phyloP scores from a whole-genome alignment of 2,797 vertebrate genomes.

The Chelidonichthys spinosus region DNA sequence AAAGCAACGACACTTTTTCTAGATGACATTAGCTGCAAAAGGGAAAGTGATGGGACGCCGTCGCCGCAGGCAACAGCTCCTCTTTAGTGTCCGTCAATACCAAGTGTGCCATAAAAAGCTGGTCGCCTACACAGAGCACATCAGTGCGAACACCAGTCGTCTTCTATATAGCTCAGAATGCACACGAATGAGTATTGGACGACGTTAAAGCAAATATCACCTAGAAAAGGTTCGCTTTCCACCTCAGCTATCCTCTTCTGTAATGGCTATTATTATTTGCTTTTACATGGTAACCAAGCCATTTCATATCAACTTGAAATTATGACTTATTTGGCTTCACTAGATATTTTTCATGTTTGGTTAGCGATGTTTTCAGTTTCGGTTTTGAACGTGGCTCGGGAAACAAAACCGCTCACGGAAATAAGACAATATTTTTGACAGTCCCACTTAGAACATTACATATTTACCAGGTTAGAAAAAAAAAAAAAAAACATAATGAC shows the following conservation, averaged over 20 bases:
- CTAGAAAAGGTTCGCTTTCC: constrained; percentile 80
- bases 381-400: constrained; percentile 90
- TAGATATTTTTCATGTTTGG: constrained; percentile 99
- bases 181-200: constrained; percentile 65
- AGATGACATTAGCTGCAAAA: constrained; percentile 80
- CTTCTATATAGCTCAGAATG: constrained; percentile 61
- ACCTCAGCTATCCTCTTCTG: constrained; percentile 90
- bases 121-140: constrained; percentile 58
- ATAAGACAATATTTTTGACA: constrained; percentile 90
- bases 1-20: constrained; percentile 87
- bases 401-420: constrained; percentile 71
- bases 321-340: constrained; percentile 99
- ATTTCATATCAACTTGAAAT: constrained; percentile 98
- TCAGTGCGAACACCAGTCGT: constrained; percentile 40
- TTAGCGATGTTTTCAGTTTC: constrained; percentile 94
- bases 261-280: constrained; percentile 98
- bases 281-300: constrained; percentile 96
- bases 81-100: constrained; percentile 63
- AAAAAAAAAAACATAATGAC: constrained; percentile 74
- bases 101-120: constrained; percentile 71
- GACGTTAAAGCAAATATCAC: constrained; percentile 84
- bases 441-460: constrained; percentile 91
- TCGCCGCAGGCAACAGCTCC: constrained; percentile 50
- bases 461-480: constrained; percentile 89
- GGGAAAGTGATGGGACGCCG: constrained; percentile 53